Base-by-base conservation (phyloP, 2,113 vertebrate species). In the Fregetta grallaria region DNA sequence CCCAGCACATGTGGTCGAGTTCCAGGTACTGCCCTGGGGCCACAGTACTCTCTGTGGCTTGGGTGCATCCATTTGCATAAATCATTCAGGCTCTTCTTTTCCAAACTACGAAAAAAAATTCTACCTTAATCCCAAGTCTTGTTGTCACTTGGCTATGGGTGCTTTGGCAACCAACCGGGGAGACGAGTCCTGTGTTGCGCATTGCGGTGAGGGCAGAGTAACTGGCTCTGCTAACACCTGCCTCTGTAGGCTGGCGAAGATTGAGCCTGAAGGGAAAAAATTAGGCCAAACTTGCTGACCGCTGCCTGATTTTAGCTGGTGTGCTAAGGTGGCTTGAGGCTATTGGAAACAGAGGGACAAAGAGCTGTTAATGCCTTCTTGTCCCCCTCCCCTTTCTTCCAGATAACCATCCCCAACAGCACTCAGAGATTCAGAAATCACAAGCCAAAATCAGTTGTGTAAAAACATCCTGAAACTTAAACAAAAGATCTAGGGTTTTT, bases 181-280 rank as follows among this genome's bases (percentile, higher is more conserved):
- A 68, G 55, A 42, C 19, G 15, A 77, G 53, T 15, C 49, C 32
- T 4, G 7, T 20, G 55, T 52, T 30, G 29, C 0, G 0, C 5
- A 2, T 3, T 75, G 47, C 1, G 1, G n/a, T 66, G 50, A 73
- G 32, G 32, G 34, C 36, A 73, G 44, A 50, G 53, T 20, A 34
- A 18, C 23, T 32, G 61, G 4, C 20, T 72, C 40, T 53, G 47
- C 56, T 56, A 52, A 22, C 47, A 67, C 27, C 70, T 65, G 52
- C 32, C 38, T 84, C 32, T 52, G 7, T 7, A 26, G 36, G 21
- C 8, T 63, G 72, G 44, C 0, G 0, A 55, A 34, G 27, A 56
- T 5, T 26, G 30, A 65, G 85, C 34, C 59, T 38, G 42, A 53
- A 83, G 15, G 44, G 11, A 38, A 53, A 81, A 61, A 49, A 66